A percentile compares a stretch with the other conserved stretches of the same genome.
These are phyloP conservation scores for Sebastes fasciatus DNA, from an alignment of 2,113 vertebrate genomes.

Conservation along the genomic window DNA sequence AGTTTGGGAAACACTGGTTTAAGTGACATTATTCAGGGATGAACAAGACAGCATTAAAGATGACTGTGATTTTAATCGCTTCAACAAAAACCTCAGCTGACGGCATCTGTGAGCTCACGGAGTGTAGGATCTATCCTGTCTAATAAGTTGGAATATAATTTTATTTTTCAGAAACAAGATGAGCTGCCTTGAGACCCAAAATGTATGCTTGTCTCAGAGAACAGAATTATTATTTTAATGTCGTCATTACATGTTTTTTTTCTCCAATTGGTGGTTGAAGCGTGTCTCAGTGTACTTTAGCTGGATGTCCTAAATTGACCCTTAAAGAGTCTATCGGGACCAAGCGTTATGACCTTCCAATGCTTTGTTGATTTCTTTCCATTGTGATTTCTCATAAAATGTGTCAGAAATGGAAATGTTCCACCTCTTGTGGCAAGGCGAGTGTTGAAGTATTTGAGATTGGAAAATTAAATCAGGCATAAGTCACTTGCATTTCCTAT, in stretches of 20 bases:
- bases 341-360: too few relatives aligned
- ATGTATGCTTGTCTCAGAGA: background rate
- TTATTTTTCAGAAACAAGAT: background rate
- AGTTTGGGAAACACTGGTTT: too few relatives aligned
- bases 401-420: background rate
- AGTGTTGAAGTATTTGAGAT: background rate
- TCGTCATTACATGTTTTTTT: too few relatives aligned
- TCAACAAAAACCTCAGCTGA: background rate
- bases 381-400: background rate
- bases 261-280: background rate
- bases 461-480: background rate
- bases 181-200: background rate
- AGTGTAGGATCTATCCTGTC: background rate
- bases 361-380: too few relatives aligned
- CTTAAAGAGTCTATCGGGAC: background rate
- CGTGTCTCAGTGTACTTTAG: background rate
- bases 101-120: background rate
- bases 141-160: background rate
- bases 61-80: conserved; percentile 1
- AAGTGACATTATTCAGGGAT: background rate
- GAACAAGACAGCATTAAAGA: background rate
- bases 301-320: background rate
- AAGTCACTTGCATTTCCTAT: background rate
- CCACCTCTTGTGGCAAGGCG: background rate
- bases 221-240: background rate